Conservation (phyloP, 2,113 vertebrate species). For the Dipodomys stephensi region DNA sequence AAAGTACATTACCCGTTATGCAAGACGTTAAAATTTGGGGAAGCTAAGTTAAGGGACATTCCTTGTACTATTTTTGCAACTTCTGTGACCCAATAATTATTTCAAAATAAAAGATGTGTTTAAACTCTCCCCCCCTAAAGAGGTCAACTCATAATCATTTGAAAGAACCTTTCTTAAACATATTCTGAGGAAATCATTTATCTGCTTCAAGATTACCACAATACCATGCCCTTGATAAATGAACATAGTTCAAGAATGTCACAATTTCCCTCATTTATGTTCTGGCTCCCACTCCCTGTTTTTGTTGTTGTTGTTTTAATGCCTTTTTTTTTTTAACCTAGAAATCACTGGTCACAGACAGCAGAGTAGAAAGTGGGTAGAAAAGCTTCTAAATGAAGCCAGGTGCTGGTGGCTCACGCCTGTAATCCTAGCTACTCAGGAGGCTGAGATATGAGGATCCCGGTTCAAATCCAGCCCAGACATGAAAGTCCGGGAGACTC, state of each 20-base stretch:
- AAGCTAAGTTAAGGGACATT: background rate
- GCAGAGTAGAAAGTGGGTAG: background rate
- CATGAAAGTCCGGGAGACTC: too few species aligned
- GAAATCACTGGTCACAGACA: slow-evolving; percentile 28
- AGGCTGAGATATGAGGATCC: too few species aligned
- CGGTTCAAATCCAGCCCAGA: too few species aligned
- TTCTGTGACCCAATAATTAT: slow-evolving; percentile 3
- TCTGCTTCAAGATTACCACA: background rate
- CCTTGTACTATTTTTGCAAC: background rate
- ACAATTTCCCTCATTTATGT: slow-evolving; percentile 10
- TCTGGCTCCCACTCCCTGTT: too few species aligned
- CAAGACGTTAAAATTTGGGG: background rate
- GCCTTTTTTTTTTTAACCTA: background rate
- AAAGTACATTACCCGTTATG: background rate
- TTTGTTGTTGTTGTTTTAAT: too few species aligned
- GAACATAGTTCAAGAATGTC: background rate
- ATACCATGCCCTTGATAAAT: background rate
- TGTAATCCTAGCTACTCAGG: too few species aligned
- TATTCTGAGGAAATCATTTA: slow-evolving; percentile 20
- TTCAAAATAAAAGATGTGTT: slow-evolving; percentile 19
- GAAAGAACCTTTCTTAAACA: background rate
- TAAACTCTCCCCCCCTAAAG: background rate
- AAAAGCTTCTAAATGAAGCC: background rate
- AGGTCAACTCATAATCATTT: background rate
- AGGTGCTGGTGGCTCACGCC: too few species aligned